A percentile compares a stretch with the other conserved stretches of the same genome.
These are phyloP conservation scores for Calyptommatus sinebrachiatus DNA, from an alignment of 2,113 vertebrate species.

Conservation along the genomic window DNA sequence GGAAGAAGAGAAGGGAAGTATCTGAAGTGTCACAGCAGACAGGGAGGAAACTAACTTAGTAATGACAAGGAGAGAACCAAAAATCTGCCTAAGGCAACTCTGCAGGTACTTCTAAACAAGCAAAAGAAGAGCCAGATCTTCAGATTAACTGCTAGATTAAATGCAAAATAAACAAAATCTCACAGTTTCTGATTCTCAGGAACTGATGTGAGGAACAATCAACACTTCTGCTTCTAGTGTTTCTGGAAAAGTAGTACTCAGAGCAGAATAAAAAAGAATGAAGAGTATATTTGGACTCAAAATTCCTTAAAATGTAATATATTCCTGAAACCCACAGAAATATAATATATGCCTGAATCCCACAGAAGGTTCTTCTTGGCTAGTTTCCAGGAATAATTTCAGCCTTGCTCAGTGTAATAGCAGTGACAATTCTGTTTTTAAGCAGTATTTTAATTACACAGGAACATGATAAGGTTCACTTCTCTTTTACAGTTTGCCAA, in stretches of 20 bases:
- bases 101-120: neutral
- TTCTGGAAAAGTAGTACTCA: slow-evolving; percentile 21
- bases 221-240: slow-evolving; percentile 1
- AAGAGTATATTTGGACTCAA: neutral
- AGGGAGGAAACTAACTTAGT: neutral
- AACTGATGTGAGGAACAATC: neutral
- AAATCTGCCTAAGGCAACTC: neutral
- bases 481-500: neutral
- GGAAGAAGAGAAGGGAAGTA: neutral
- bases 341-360: neutral
- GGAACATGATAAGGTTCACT: neutral
- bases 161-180: neutral
- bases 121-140: neutral
- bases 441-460: neutral
- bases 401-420: neutral
- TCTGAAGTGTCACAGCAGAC: neutral
- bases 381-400: neutral
- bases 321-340: neutral
- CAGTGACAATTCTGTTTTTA: neutral
- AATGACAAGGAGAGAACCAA: neutral
- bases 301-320: neutral
- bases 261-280: neutral
- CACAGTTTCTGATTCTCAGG: neutral
- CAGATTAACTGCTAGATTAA: neutral
- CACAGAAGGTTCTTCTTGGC: neutral